A percentile compares a stretch with the other conserved stretches of the same genome.
These are phyloP conservation scores for Apamea crenata DNA, from an alignment of 2,888 invertebrate genomes.

Conservation along the genomic window DNA sequence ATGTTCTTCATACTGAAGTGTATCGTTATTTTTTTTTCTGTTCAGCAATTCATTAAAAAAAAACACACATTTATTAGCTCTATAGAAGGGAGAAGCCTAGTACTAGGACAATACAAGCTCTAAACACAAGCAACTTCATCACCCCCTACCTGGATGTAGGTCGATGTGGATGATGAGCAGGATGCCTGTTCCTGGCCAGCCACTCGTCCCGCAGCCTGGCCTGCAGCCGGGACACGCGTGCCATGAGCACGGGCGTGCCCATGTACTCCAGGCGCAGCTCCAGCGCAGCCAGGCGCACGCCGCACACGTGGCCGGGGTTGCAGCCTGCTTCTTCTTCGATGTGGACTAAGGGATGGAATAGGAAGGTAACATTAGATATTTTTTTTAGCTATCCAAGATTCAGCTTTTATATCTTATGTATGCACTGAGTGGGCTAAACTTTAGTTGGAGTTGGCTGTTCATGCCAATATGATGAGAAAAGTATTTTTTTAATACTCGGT, in stretches of 20 bases:
- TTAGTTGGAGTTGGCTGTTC: too few species aligned
- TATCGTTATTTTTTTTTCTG: background rate
- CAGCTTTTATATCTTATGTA: too few species aligned
- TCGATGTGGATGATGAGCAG: constrained; percentile 59
- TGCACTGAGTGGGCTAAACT: too few species aligned
- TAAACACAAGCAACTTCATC: background rate
- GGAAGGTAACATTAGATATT: too few species aligned
- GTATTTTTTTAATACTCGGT: too few species aligned
- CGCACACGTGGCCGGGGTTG: constrained; percentile 96
- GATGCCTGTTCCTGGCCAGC: constrained; percentile 77
- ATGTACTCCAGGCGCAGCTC: constrained; percentile 99
- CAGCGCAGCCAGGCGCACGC: constrained; percentile 95
- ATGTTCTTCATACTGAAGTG: background rate
- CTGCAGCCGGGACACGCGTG: constrained; percentile 95
- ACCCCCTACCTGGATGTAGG: constrained; percentile 64
- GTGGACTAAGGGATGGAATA: constrained; percentile 90
- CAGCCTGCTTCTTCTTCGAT: constrained; percentile 97
- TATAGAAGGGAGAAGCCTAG: background rate
- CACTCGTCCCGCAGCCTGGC: constrained; percentile 97
- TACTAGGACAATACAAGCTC: background rate
- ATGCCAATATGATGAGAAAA: too few species aligned
- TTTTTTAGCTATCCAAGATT: too few species aligned
- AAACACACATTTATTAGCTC: background rate
- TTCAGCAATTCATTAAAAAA: too few species aligned
- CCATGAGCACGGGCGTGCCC: constrained; percentile 99